Evolutionary conservation across 2,888 invertebrate genomes (phyloP), one percentile per base, ranked within the genome.

Genomic region (Biston stratarius): DNA sequence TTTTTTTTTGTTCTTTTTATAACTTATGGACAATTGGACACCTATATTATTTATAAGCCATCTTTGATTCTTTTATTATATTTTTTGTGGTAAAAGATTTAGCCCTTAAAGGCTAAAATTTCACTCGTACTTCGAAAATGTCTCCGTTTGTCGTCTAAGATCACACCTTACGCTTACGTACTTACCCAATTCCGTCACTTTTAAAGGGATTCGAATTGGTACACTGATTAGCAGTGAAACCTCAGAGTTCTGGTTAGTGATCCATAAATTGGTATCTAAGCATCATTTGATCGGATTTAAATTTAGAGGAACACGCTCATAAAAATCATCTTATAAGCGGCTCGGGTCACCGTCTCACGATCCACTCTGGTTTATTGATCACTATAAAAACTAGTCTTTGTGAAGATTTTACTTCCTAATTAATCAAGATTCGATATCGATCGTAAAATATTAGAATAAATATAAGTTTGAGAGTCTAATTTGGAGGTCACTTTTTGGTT

Each of bases 321-420:
- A 79, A 84, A 81, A 84, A 82, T 82, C 80, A 79, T 83, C 77
- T 79, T 78, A 80, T 79, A 48, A 79, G 67, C 74, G 73, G 73
- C 75, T 74, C 77, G 77, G 79, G 79, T 83, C 81, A 79, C 78
- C 79, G 83, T 76, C 80, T 81, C 82, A 80, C 78, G 79, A 73
- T 81, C 71, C 79, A 76, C 81, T 82, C 59, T 42, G 34, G 40
- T 86, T 85, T 83, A 87, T 84, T 77, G 77, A 77, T 63, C 67
- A 74, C 80, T 79, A 85, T 84, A 87, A 88, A 83, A 86, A 83
- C 79, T 78, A 77, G 80, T 80, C 77, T 65, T 65, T 55, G 55
- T 47, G 15, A 44, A 67, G 67, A 67, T 67, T 62, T 61, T 48
- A 62, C 62, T 59, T 67, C 59, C 59, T 67, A 62, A 67, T 67